These are phyloP conservation scores for Gulo gulo DNA, from an alignment of 2,113 vertebrate species.

Conservation along the genomic window DNA sequence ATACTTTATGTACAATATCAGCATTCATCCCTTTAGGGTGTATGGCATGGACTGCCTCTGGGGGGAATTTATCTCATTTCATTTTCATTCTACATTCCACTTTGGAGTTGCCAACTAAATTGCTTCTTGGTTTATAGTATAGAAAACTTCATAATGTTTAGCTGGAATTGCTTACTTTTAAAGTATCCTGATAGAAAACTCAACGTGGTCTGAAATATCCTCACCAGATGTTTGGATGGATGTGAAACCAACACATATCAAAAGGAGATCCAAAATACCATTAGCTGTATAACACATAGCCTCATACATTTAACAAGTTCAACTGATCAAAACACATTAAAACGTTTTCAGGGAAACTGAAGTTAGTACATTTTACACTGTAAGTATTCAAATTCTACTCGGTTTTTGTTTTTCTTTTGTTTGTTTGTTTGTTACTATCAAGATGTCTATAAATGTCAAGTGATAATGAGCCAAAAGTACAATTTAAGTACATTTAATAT, in stretches of 20 bases:
- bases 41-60: conserved; percentile 74
- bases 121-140: conserved; percentile 82
- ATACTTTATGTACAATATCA: conserved; percentile 79
- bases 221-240: conserved; percentile 70
- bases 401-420: background rate
- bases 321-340: conserved; percentile 38
- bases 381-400: background rate
- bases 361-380: background rate
- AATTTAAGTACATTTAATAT: background rate
- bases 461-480: background rate
- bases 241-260: conserved; percentile 57
- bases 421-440: background rate
- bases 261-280: conserved; percentile 61
- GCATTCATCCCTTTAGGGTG: conserved; percentile 81
- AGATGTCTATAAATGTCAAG: background rate
- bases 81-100: conserved; percentile 80
- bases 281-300: conserved; percentile 40
- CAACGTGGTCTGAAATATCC: conserved; percentile 59
- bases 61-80: conserved; percentile 82
- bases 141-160: conserved; percentile 76
- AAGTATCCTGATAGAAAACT: conserved; percentile 74
- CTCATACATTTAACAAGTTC: conserved; percentile 48
- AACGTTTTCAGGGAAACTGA: conserved; percentile 30
- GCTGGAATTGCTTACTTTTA: conserved; percentile 75
- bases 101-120: conserved; percentile 81